phyloP scores from a whole-genome alignment of 2,797 vertebrate species.

The Acestrorhynchus altus region DNA sequence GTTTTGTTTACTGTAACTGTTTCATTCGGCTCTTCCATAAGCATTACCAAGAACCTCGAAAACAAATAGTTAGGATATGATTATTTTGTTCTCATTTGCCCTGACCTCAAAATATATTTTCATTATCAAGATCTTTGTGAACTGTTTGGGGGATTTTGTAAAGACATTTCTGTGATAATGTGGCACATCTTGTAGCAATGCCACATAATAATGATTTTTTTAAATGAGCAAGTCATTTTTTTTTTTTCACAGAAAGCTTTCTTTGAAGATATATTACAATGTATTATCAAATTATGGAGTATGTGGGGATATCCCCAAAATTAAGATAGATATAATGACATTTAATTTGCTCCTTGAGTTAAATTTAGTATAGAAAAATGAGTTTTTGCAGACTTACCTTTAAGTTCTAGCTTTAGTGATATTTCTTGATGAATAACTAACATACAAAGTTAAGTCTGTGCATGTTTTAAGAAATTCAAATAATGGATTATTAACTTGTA shows the following conservation, averaged over 20 bases:
- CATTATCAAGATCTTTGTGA: neutral
- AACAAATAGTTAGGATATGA: neutral
- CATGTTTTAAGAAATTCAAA: no score
- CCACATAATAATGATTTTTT: neutral
- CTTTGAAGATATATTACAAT: neutral
- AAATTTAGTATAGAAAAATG: no score
- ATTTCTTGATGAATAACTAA: no score
- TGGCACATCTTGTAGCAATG: neutral
- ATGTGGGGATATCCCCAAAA: neutral
- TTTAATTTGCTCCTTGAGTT: no score
- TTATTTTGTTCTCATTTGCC: neutral
- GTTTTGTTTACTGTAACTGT: no score
- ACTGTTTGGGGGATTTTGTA: constrained; percentile 24
- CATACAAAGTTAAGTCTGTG: no score
- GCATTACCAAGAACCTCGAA: neutral
- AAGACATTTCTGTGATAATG: constrained; percentile 6
- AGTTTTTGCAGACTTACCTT: no score
- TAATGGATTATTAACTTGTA: no score
- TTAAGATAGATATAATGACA: neutral
- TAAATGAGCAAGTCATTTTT: neutral
- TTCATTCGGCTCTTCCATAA: neutral
- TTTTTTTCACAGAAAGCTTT: neutral
- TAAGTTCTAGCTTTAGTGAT: no score
- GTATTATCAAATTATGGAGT: neutral
- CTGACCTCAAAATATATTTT: neutral